Base-by-base conservation (phyloP, 2,797 vertebrate species). In the Taeniopygia guttata region DNA sequence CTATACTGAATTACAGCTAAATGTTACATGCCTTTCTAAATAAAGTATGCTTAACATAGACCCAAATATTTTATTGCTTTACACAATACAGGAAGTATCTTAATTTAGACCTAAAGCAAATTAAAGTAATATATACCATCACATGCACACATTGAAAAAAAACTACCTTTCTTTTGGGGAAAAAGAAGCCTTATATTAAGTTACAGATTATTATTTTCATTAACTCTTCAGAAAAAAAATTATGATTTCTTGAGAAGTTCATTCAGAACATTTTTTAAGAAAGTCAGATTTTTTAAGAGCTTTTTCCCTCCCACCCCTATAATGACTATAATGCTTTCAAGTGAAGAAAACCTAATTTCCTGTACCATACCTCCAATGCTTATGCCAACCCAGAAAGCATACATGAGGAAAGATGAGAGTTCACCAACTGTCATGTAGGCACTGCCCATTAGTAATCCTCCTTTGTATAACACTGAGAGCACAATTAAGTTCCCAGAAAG, bases 321-420 rank as follows among this genome's bases (percentile, higher is more conserved):
- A 56, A 64, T 64, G 60, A 92, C 49, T 77, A 19, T 43, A 89
- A 87, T 16, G 20, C 68, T 85, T 81, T 78, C 17, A 89, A 73
- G 32, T 84, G 45, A 85, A 93, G 42, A 89, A 86, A 75, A 87
- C 40, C 23, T 52, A 7, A 81, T 89, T 89, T 92, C 68, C 79
- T 15, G 23, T 93, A 87, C 32, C 84, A 87, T 98, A 99, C 99
- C 99, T 98, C 98, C 98, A 36, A 99, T 98, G 96, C 99, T 99
- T 97, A 99, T 90, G 97, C 99, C 99, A 77, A 99, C 99, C 99
- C 99, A 99, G 97, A 99, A 99, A 89, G 99, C 98, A 94, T 99
- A 99, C 99, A 99, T 98, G 46, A 99, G 98, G 97, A 99, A 99
- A 29, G 99, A 98, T 17, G 99, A 99, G 76, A 99, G 98, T 96